Conservation (phyloP, 2,113 vertebrate genomes). For the Cinclus mexicanus region DNA sequence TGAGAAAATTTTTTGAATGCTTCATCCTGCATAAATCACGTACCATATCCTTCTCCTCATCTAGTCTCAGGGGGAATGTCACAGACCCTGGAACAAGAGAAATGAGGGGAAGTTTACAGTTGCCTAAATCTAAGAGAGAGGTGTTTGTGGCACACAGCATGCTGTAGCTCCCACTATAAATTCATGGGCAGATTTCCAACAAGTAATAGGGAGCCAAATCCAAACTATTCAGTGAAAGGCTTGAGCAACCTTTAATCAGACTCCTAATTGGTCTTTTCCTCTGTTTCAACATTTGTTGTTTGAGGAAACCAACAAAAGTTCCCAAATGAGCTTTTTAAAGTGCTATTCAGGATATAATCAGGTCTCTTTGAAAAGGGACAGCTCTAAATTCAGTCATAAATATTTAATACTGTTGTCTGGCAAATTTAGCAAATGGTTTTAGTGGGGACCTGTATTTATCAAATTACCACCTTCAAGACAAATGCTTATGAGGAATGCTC, state of each 20-base stretch:
- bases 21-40: slow-evolving; percentile 22
- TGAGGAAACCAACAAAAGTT: slow-evolving; percentile 30
- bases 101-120: slow-evolving; percentile 44
- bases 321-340: slow-evolving; percentile 37
- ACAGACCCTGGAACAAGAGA: background rate
- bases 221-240: slow-evolving; percentile 28
- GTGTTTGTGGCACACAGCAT: slow-evolving; percentile 47
- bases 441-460: slow-evolving; percentile 31
- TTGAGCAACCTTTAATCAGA: slow-evolving; percentile 55
- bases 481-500: background rate
- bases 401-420: slow-evolving; percentile 19
- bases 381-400: slow-evolving; percentile 30
- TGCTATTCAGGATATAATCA: slow-evolving; percentile 27
- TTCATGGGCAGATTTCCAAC: slow-evolving; percentile 24
- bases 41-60: background rate
- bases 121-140: slow-evolving; percentile 5
- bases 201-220: slow-evolving; percentile 23
- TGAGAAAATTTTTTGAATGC: background rate
- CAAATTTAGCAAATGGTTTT: slow-evolving; percentile 41
- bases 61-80: background rate
- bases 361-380: slow-evolving; percentile 41
- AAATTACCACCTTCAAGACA: slow-evolving; percentile 54
- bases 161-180: slow-evolving; percentile 26
- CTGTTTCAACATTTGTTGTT: slow-evolving; percentile 38
- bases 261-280: slow-evolving; percentile 37